Conservation (phyloP, 1,140 invertebrate genomes). For the Bicyclus anynana region DNA sequence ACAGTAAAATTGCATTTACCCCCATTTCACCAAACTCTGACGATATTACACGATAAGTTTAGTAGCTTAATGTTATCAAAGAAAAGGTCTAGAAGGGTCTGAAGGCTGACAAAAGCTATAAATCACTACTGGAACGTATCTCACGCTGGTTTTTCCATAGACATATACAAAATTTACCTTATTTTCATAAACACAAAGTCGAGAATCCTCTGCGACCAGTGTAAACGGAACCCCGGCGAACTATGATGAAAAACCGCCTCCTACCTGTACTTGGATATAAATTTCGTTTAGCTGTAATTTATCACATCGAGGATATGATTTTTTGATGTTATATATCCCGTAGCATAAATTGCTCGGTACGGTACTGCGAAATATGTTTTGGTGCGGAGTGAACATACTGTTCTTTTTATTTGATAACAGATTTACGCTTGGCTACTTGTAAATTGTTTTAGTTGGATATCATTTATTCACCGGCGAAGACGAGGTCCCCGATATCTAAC, state of each 20-base stretch:
- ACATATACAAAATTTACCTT: neutral
- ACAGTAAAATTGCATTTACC: neutral
- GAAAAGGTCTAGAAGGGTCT: constrained; percentile 16
- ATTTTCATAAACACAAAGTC: neutral
- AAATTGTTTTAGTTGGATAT: neutral
- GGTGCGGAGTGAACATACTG: neutral
- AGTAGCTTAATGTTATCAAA: constrained; percentile 22
- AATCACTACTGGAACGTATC: constrained; percentile 16
- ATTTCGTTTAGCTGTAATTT: constrained; percentile 22
- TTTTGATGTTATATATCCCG: constrained; percentile 16
- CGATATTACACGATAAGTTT: constrained; percentile 19
- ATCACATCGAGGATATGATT: constrained; percentile 23
- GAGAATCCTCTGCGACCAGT: neutral
- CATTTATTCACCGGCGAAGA: no score
- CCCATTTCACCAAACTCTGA: neutral
- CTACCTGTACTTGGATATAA: constrained; percentile 24
- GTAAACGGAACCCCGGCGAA: neutral
- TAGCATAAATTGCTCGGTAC: neutral
- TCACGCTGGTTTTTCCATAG: neutral
- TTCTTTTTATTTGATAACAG: neutral
- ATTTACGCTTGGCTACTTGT: constrained; percentile 4
- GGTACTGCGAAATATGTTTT: neutral
- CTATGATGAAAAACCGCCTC: constrained; percentile 21
- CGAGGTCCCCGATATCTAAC: no score
- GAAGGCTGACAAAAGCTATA: constrained; percentile 22